Evolutionary conservation across 37 sponge, comb jelly and placozoan genomes (phyloP), one percentile per base, ranked within the genome.

Genomic region (Petrosia ficiformis): DNA sequence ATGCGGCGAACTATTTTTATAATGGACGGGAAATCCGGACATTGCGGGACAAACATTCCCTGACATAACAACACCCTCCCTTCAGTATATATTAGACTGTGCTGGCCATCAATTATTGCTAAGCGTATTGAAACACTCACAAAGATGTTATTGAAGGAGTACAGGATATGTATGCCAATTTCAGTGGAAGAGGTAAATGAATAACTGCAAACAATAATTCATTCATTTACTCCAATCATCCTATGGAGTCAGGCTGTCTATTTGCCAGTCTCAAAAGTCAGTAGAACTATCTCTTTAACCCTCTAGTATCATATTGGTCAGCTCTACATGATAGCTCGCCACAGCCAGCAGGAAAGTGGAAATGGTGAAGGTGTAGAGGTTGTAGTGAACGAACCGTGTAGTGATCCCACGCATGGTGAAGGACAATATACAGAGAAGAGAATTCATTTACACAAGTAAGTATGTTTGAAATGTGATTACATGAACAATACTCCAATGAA

Each of bases 241-340:
- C n/a, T n/a, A n/a, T n/a, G n/a, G n/a, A n/a, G n/a, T n/a, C n/a
- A n/a, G n/a, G n/a, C n/a, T n/a, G n/a, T n/a, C n/a, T n/a, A n/a
- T n/a, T n/a, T n/a, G n/a, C n/a, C n/a, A n/a, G n/a, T n/a, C n/a
- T n/a, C n/a, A n/a, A n/a, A n/a, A n/a, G n/a, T n/a, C n/a, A n/a
- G n/a, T 24, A 35, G 25, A 25, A 28, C 44, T n/a, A 28, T 19
- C 11, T 16, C 10, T 31, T 34, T 22, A 8, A 21, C 10, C 34
- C 11, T 66, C 3, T 77, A 87, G 92, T 91, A 91, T 32, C 74
- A 71, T 34, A 87, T 87, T 35, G 92, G 92, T 36, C 92, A 91
- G 81, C 70, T 87, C 43, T 91, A 91, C 80, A 91, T 91, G 92
- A 91, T 91, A 48, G 92, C 92, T 30, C 63, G 82, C 4, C 84